Base-by-base conservation (phyloP, 2,888 invertebrate species). In the Apodemia zela region DNA sequence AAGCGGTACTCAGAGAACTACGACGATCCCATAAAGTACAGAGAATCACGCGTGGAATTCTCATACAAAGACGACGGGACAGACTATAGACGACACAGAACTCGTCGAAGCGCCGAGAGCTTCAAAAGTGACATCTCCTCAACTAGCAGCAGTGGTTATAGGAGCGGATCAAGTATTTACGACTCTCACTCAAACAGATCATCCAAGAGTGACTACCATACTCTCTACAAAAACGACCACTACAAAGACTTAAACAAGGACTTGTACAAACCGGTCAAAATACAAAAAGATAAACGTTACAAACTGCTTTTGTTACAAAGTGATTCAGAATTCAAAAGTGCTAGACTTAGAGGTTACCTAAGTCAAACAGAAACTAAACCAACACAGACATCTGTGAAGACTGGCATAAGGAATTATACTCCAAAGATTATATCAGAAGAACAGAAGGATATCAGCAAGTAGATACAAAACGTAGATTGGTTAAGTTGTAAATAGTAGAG, bases 361-460 rank as follows among this genome's bases (percentile, higher is more conserved):
- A 83, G 80, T 64, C 89, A 89, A 63, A 70, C 84, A 1, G 89
- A 89, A 59, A 93, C 92, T 70, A 89, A 89, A 11, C 79, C 74
- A 8, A 75, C 82, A 15, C 57, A 54, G 7, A 81, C 78, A 67
- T 77, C 84, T 67, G 94, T 92, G 78, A 93, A 89, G 71, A 92
- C 87, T 64, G 93, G 95, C 59, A 94, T 95, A 70, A 91, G 95
- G 69, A 95, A 95, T 79, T 95, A 95, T 71, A 95, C 94, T 21
- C 95, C 95, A 21, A 95, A 95, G 80, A 94, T 94, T 66, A 81
- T 95, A 54, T 91, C 93, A 65, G 93, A 93, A 72, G 91, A 93
- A 64, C 92, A 86, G 72, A 84, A 94, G 70, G 93, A 93, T 82
- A 95, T 95, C 95, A 94, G 94, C 81, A 95, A 93, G 79, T 80